phyloP scores from a whole-genome alignment of 2,113 vertebrate species.

The Mesitornis unicolor region DNA sequence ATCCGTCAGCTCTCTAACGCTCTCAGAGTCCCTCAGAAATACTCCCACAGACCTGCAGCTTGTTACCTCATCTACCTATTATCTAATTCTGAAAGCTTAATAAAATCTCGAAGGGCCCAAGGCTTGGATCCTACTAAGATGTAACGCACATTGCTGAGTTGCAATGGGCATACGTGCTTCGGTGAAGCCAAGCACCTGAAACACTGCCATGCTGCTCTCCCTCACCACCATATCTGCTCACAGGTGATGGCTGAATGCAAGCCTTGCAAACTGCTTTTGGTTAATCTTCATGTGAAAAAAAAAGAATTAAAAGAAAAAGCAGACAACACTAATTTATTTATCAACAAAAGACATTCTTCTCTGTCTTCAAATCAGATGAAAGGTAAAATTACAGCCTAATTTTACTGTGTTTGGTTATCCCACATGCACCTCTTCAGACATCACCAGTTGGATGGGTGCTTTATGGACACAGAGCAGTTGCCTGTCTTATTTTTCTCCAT shows the following conservation, averaged over 20 bases:
- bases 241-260: background rate
- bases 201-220: background rate
- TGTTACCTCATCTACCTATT: background rate
- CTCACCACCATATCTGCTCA: background rate
- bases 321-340: background rate
- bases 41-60: background rate
- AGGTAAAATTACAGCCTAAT: background rate
- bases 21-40: background rate
- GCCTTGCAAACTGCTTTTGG: background rate
- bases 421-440: background rate
- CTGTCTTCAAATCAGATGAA: background rate
- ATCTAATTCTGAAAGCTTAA: background rate
- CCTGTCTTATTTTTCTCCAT: background rate
- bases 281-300: background rate
- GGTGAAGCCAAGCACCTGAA: background rate
- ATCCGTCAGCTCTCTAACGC: background rate
- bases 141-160: background rate
- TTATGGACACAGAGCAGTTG: fast-evolving
- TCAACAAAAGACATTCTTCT: background rate
- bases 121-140: background rate
- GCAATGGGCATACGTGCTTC: fast-evolving
- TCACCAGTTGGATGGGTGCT: background rate
- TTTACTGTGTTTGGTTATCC: background rate
- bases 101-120: background rate
- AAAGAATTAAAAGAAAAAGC: background rate